A percentile compares a stretch with the other conserved stretches of the same genome.
Evolutionary conservation across 2,113 vertebrate species (phyloP).

Genomic region (Enhydra lutris): DNA sequence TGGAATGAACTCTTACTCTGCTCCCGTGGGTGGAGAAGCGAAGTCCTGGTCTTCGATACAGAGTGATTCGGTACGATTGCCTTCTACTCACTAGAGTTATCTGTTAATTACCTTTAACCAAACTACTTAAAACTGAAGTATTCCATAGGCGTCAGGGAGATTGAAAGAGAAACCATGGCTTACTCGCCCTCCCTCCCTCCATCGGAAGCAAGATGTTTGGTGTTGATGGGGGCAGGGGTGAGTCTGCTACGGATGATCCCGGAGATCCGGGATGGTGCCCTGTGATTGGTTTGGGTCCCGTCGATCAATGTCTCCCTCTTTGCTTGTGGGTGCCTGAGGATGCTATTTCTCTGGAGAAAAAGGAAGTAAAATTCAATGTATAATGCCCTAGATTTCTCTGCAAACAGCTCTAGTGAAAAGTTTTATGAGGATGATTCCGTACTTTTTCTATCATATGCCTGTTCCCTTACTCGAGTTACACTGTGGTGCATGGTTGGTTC

Average conservation of each 20-base stretch:
- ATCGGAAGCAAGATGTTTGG: background rate
- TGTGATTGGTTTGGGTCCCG: background rate
- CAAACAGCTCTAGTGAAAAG: background rate
- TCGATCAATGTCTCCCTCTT: background rate
- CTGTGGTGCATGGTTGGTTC: background rate
- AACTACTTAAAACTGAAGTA: background rate
- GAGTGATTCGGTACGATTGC: background rate
- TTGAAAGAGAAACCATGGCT: background rate
- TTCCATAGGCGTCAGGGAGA: background rate
- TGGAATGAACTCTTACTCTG: background rate
- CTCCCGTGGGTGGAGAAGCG: too few species aligned
- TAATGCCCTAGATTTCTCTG: background rate
- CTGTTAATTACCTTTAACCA: background rate
- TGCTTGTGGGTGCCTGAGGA: background rate
- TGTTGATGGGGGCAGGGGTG: background rate
- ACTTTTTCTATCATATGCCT: background rate
- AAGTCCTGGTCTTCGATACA: rapidly evolving
- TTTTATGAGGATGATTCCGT: background rate
- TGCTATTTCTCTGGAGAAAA: background rate
- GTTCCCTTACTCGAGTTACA: background rate
- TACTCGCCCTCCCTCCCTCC: background rate
- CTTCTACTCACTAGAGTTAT: background rate
- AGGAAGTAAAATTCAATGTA: background rate
- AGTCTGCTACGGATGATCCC: background rate
- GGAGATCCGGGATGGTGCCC: rapidly evolving